Percentiles rank a stretch among this genome's conserved stretches.
Conservation (phyloP, 2,113 vertebrate genomes). For the Esox niger region DNA sequence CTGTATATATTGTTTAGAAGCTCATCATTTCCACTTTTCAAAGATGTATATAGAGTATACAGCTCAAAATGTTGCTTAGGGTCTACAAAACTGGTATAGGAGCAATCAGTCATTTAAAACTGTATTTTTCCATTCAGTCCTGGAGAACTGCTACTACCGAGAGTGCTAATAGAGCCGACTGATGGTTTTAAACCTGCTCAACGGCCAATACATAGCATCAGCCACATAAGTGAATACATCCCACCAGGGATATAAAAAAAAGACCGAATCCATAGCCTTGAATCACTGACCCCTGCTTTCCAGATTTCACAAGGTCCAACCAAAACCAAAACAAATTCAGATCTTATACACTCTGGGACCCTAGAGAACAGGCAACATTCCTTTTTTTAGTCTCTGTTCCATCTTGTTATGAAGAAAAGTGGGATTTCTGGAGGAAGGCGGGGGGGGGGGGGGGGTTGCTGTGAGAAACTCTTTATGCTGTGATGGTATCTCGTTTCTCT, state of each 20-base stretch:
- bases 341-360: neutral
- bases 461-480: neutral
- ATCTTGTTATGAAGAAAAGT: neutral
- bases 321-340: slow-evolving; percentile 5
- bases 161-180: too few species aligned
- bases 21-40: too few species aligned
- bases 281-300: slow-evolving; percentile 26
- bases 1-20: too few species aligned
- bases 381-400: neutral
- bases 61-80: too few species aligned
- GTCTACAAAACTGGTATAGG: too few species aligned
- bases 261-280: slow-evolving; percentile 14
- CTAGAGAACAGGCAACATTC: neutral
- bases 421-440: neutral
- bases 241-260: slow-evolving; percentile 22
- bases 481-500: slow-evolving; percentile 10
- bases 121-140: too few species aligned
- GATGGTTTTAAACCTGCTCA: too few species aligned
- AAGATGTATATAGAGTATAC: too few species aligned
- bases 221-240: too few species aligned
- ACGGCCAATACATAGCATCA: too few species aligned
- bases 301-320: slow-evolving; percentile 10
- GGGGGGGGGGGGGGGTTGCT: neutral
- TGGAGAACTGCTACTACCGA: too few species aligned
- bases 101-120: too few species aligned